A percentile compares a stretch with the other conserved stretches of the same genome.
phyloP scores from a whole-genome alignment of 2,888 invertebrate species.

The Dynastes grantii region DNA sequence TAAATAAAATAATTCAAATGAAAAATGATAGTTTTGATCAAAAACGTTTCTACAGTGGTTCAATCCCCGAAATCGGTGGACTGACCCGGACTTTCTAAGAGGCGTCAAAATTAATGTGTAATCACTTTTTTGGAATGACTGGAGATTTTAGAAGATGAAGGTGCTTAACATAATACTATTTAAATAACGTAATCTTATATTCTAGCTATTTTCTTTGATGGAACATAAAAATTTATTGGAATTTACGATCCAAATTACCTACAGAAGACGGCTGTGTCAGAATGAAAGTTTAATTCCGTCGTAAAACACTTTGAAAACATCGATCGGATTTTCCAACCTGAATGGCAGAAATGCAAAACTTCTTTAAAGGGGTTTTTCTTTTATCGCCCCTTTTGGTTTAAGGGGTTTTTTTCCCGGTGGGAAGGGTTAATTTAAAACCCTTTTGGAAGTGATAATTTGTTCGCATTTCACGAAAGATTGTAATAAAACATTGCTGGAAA shows the following conservation, averaged over 20 bases:
- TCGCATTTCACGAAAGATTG: constrained; percentile 2
- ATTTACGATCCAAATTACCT: background rate
- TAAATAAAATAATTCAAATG: too few species aligned
- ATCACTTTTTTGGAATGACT: background rate
- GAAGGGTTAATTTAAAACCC: background rate
- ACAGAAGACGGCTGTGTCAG: background rate
- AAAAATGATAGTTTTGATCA: too few species aligned
- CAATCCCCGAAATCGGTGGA: too few species aligned
- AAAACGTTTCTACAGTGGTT: too few species aligned
- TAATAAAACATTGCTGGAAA: background rate
- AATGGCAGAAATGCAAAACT: constrained; percentile 15
- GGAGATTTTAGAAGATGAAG: background rate
- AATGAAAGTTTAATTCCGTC: background rate
- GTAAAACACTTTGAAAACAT: background rate
- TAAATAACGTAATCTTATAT: background rate
- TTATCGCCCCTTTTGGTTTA: too few species aligned
- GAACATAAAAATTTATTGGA: background rate
- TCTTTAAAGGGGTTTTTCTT: constrained; percentile 1
- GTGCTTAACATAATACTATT: background rate
- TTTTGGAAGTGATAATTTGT: background rate
- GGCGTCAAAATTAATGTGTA: too few species aligned
- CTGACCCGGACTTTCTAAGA: too few species aligned
- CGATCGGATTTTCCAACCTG: background rate
- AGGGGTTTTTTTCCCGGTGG: too few species aligned
- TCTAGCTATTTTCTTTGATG: background rate